Evolutionary conservation across 92 coral and sea anemone species (phyloP).

Genomic region (Phenganax marumi): DNA sequence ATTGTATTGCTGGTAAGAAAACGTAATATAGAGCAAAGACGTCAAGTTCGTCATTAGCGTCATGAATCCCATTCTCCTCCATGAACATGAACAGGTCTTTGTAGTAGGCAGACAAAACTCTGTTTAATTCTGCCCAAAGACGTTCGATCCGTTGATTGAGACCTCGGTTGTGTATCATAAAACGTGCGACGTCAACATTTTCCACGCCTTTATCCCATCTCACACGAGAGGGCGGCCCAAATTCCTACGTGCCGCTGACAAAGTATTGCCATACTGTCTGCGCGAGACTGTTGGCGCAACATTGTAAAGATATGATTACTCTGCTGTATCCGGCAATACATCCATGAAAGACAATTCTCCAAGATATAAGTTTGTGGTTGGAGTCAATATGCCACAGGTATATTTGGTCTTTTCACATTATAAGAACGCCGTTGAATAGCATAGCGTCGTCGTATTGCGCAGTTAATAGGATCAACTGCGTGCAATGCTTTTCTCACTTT

Average conservation of each 20-base stretch:
- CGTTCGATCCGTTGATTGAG: slow-evolving; percentile 55
- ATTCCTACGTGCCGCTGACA: too few relatives aligned
- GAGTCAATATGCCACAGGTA: slow-evolving; percentile 36
- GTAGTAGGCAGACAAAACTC: slow-evolving; percentile 43
- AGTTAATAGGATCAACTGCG: slow-evolving; percentile 48
- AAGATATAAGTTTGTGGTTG: slow-evolving; percentile 31
- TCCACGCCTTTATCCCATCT: slow-evolving; percentile 46
- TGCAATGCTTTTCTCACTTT: slow-evolving; percentile 36
- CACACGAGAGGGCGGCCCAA: slow-evolving; percentile 32
- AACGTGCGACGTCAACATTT: too few relatives aligned
- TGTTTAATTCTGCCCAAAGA: slow-evolving; percentile 61
- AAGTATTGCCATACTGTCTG: slow-evolving; percentile 14
- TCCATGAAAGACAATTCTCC: slow-evolving; percentile 13
- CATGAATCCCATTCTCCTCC: slow-evolving; percentile 44
- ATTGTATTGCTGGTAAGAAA: slow-evolving; percentile 45
- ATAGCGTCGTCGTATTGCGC: slow-evolving; percentile 40
- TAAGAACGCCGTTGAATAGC: slow-evolving; percentile 41
- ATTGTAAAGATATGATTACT: slow-evolving; percentile 19
- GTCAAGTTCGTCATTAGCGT: too few relatives aligned
- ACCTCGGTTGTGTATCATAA: slow-evolving; percentile 47
- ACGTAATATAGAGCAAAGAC: slow-evolving; percentile 41
- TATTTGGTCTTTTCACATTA: slow-evolving; percentile 30
- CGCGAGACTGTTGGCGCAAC: slow-evolving; percentile 23
- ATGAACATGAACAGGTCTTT: slow-evolving; percentile 41
- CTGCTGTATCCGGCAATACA: too few relatives aligned